These are phyloP conservation scores for Neomonachus schauinslandi DNA, from an alignment of 2,113 vertebrate genomes.

Conservation along the genomic window DNA sequence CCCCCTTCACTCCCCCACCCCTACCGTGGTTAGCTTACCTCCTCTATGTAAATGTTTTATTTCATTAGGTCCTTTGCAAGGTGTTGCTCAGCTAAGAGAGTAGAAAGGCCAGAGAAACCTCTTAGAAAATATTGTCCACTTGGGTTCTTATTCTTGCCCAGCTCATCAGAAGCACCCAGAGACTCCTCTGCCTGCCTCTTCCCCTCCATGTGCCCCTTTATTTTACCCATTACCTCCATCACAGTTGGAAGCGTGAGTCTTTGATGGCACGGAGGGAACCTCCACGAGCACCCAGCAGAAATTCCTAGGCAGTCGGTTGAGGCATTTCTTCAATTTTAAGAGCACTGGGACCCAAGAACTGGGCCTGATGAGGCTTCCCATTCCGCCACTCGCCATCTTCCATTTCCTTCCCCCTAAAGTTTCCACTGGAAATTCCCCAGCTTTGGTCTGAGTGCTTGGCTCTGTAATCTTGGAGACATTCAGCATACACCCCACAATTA, in stretches of 20 bases:
- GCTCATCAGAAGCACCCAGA: not conserved
- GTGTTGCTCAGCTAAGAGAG: not conserved
- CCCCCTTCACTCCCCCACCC: too few species aligned
- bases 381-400: not conserved
- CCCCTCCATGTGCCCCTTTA: not conserved
- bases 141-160: not conserved
- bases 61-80: not conserved
- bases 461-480: slow-evolving; percentile 68
- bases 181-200: not conserved
- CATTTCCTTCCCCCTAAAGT: slow-evolving; percentile 26
- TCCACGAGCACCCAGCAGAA: not conserved
- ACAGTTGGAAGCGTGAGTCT: not conserved
- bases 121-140: not conserved
- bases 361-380: not conserved
- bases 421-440: slow-evolving; percentile 69
- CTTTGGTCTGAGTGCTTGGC: slow-evolving; percentile 27
- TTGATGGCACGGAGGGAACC: not conserved
- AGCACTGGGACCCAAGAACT: not conserved
- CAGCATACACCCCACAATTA: slow-evolving; percentile 70
- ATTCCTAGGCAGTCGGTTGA: not conserved
- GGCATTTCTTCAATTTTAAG: not conserved
- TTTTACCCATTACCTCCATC: not conserved
- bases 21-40: not conserved
- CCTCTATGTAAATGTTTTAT: not conserved
- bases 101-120: not conserved